phyloP scores from a whole-genome alignment of 2,888 invertebrate species.

The Drosophila diplacantha region DNA sequence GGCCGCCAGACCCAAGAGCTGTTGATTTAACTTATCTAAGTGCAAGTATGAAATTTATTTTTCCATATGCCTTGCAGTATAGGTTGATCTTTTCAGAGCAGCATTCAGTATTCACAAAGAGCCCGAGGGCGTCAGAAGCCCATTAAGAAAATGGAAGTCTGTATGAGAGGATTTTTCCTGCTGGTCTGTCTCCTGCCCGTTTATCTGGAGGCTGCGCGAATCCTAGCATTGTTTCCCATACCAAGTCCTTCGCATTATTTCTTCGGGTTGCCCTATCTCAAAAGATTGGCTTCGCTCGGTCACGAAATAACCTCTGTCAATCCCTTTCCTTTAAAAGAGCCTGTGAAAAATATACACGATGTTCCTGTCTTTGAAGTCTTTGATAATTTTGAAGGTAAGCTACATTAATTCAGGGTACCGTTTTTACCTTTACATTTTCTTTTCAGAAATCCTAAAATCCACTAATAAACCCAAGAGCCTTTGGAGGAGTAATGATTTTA shows the following conservation, averaged over 20 bases:
- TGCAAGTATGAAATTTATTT: not conserved
- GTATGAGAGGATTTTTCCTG: not conserved
- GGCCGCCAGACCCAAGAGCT: not conserved
- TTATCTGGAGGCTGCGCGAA: constrained; percentile 46
- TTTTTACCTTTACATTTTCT: not conserved
- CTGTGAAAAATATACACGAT: constrained; percentile 69
- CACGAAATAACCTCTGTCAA: constrained; percentile 76
- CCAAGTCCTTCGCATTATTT: constrained; percentile 74
- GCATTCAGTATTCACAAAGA: not conserved
- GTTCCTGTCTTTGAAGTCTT: constrained; percentile 50
- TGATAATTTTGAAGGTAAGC: constrained; percentile 45
- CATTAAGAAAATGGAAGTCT: not conserved
- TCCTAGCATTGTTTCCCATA: constrained; percentile 64
- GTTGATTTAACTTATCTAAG: constrained; percentile 6
- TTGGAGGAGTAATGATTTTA: constrained; percentile 41
- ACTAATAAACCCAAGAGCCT: not conserved
- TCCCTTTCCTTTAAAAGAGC: constrained; percentile 67
- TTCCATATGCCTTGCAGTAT: no score
- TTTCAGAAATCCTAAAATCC: constrained; percentile 2
- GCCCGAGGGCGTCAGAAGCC: not conserved
- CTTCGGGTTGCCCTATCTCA: constrained; percentile 65
- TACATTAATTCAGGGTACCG: no score
- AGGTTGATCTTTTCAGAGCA: not conserved
- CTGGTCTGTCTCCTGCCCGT: constrained; percentile 14
- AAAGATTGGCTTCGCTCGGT: constrained; percentile 72